Conservation (phyloP, 30 jellyfish, hydroid and myxozoan genomes). For the Catostylus mosaicus region DNA sequence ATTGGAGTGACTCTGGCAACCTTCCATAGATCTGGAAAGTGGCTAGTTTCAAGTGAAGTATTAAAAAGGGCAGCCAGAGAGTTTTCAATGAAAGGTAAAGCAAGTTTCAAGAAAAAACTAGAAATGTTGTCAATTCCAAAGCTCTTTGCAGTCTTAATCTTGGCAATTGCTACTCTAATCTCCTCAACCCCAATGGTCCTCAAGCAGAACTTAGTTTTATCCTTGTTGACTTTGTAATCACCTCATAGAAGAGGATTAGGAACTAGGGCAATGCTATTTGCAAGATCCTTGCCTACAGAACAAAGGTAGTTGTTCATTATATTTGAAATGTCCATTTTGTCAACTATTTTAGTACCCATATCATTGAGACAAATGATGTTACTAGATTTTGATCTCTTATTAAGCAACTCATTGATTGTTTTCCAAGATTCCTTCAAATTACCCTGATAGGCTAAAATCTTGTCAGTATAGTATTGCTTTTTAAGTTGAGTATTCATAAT, state of each 20-base stretch:
- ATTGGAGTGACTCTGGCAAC: conserved; percentile 30
- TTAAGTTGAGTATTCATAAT: conserved; percentile 2
- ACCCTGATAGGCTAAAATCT: conserved; percentile 9
- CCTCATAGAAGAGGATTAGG: conserved; percentile 29
- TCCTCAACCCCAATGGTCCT: conserved; percentile 8
- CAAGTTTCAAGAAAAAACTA: conserved; percentile 8
- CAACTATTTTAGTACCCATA: too few relatives aligned
- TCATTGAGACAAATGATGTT: conserved; percentile 32
- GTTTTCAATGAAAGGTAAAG: conserved; percentile 6
- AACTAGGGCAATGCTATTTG: neutral
- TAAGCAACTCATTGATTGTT: neutral
- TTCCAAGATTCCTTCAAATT: conserved; percentile 12
- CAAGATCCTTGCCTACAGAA: conserved; percentile 44
- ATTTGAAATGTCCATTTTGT: neutral
- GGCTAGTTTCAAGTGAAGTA: conserved; percentile 22
- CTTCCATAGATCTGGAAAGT: too few relatives aligned
- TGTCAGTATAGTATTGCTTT: conserved; percentile 5
- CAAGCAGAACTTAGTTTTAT: neutral
- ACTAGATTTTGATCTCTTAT: conserved; percentile 34
- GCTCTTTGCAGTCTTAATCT: conserved; percentile 26
- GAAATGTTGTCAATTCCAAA: conserved; percentile 18
- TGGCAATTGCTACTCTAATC: conserved; percentile 32
- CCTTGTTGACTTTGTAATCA: conserved; percentile 11
- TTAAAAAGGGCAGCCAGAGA: conserved; percentile 18
- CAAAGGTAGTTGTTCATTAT: conserved; percentile 30